A percentile compares a stretch with the other conserved stretches of the same genome.
These are phyloP conservation scores for Liposcelis brunnea DNA, from an alignment of 2,888 invertebrate genomes.

Conservation along the genomic window DNA sequence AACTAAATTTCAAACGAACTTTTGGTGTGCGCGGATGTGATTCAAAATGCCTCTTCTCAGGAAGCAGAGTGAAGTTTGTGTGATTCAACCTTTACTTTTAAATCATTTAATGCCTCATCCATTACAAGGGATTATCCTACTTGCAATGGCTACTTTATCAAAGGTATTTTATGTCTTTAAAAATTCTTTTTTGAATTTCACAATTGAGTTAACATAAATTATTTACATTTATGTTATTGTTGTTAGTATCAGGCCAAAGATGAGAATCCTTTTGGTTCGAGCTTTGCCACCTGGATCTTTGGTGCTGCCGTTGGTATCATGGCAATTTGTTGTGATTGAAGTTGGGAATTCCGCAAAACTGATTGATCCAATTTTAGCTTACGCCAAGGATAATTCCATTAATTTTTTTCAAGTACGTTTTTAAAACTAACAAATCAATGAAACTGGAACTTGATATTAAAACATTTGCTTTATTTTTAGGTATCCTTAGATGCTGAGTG, in stretches of 20 bases:
- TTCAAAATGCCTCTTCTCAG: constrained; percentile 88
- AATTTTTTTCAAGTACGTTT: constrained; percentile 68
- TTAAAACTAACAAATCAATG: too few species aligned
- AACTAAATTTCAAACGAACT: constrained; percentile 72
- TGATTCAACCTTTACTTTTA: constrained; percentile 48
- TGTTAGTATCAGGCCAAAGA: constrained; percentile 56
- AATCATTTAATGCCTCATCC: constrained; percentile 41
- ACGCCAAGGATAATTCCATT: constrained; percentile 66
- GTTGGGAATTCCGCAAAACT: constrained; percentile 36
- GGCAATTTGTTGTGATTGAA: constrained; percentile 80
- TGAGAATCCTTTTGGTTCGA: constrained; percentile 63
- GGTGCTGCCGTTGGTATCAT: constrained; percentile 76
- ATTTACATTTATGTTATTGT: constrained; percentile 42
- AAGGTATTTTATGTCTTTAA: too few species aligned
- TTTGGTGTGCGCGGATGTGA: constrained; percentile 78
- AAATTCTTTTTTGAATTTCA: constrained; percentile 20
- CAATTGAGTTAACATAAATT: constrained; percentile 6
- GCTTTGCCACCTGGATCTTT: constrained; percentile 49
- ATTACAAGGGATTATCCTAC: constrained; percentile 53
- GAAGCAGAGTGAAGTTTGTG: constrained; percentile 87
- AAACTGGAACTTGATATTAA: too few species aligned
- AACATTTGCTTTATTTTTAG: too few species aligned
- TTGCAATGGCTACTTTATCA: constrained; percentile 87
- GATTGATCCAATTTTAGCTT: constrained; percentile 73
- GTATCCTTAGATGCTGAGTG: constrained; percentile 33